phyloP scores from a whole-genome alignment of 2,797 vertebrate species.

The Kryptolebias ocellatus region DNA sequence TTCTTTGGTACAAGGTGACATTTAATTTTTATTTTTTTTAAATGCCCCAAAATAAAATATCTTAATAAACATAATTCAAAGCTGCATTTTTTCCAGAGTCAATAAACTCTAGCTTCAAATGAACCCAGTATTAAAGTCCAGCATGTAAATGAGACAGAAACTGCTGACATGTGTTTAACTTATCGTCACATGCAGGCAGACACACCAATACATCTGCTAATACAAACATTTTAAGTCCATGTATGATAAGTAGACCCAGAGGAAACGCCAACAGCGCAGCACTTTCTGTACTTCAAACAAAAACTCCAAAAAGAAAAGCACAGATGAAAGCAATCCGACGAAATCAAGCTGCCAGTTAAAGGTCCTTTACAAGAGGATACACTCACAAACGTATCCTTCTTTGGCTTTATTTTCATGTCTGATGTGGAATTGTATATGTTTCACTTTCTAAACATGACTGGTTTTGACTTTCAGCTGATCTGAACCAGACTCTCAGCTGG shows the following conservation, averaged over 20 bases:
- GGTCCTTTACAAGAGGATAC: slow-evolving; percentile 20
- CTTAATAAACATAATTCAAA: neutral
- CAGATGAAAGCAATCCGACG: slow-evolving; percentile 36
- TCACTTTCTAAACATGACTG: slow-evolving; percentile 57
- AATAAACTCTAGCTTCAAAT: slow-evolving; percentile 14
- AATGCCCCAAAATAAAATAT: neutral
- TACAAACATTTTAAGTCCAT: slow-evolving; percentile 42
- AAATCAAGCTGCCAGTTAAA: slow-evolving; percentile 40
- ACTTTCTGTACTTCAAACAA: slow-evolving; percentile 9
- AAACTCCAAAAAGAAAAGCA: slow-evolving; percentile 18
- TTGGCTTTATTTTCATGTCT: slow-evolving; percentile 48
- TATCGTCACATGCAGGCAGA: slow-evolving; percentile 22
- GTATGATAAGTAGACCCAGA: slow-evolving; percentile 16
- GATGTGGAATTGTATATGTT: slow-evolving; percentile 56
- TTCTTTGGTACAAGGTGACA: too few species aligned
- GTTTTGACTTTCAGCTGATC: slow-evolving; percentile 63
- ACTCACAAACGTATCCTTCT: slow-evolving; percentile 57
- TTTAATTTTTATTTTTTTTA: too few species aligned
- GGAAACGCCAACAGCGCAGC: slow-evolving; percentile 10
- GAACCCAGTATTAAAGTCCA: slow-evolving; percentile 11
- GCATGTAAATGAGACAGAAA: slow-evolving; percentile 2
- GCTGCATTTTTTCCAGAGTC: neutral
- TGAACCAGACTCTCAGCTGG: slow-evolving; percentile 59
- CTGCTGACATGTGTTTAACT: slow-evolving; percentile 35
- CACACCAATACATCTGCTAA: slow-evolving; percentile 30